Base-by-base conservation (phyloP, 2,113 vertebrate genomes). In the Pseudois nayaur region DNA sequence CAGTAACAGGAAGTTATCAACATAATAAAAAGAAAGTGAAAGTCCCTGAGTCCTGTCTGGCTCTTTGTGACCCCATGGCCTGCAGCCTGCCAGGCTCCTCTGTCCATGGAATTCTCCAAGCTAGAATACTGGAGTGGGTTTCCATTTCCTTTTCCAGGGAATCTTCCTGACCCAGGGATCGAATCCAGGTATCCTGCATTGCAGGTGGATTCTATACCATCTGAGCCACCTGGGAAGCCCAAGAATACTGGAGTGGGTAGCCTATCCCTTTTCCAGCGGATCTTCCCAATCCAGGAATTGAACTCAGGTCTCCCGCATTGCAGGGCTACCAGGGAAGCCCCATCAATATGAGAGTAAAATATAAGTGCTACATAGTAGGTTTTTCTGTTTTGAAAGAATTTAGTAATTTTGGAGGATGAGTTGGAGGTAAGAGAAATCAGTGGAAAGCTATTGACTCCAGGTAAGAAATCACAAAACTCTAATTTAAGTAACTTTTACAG, bases 321-420 rank as follows among this genome's bases (percentile, higher is more conserved):
- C 67, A 74, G 19, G 67, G 67, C 67, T 74, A 74, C 21, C n/a
- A 74, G 36, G 67, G 36, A 74, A 40, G 5, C 36, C 21, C 36
- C 29, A 64, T 33, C 31, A 83, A 15, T 21, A 33, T 79, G 25
- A 94, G 36, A 1, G 50, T 54, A 40, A 91, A 78, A 82, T 16
- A 67, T 23, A 1, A 11, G 36, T 52, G 1, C 31, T 84, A 55
- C 1, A 64, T 36, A 3, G n/a, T 31, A 4, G 15, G 0, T 17
- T 67, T 94, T 81, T 33, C 27, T 85, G 3, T 83, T 91, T 55
- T 78, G 13, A 78, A 95, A 97, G 27, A 96, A 88, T 67, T 83
- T 16, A 91, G 15, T 59, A 50, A 40, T 8, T 67, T 48, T 59
- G 21, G 40, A 64, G 21, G 48, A 88, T 84, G 36, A 87, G 25